Base-by-base conservation (phyloP, 53 echinoderm and acorn worm genomes). In the Astropecten irregularis region DNA sequence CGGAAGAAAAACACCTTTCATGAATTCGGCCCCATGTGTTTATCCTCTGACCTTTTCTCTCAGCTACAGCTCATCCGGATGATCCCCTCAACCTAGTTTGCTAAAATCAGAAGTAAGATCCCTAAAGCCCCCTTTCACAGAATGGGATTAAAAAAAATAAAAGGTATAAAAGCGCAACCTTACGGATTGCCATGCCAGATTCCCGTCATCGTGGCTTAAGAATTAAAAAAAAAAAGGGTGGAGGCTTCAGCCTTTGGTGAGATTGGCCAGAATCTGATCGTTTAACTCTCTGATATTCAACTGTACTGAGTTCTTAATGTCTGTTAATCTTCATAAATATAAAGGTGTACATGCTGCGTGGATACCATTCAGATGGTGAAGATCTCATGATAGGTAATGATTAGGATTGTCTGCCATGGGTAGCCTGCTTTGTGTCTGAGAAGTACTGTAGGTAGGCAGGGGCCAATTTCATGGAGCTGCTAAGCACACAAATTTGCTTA, bases 21-120 rank as follows among this genome's bases (percentile, higher is more conserved):
- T n/a, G n/a, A n/a, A n/a, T n/a, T 42, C 11, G 42, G 42, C 42
- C 42, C 42, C 42, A 42, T 42, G 52, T 73, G 73, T 73, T 73
- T 73, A 33, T 73, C 73, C 73, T 38, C 47, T 51, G 73, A 73
- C 53, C 73, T 54, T 53, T 73, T 73, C 73, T 73, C 51, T 73
- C 73, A 53, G 53, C 31, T 23, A 51, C 39, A 51, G 71, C 50
- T 71, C 31, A 71, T 71, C 71, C 19, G 51, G 73, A 73, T 73
- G 34, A 73, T 73, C 73, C 54, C 53, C 52, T 27, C 49, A 71
- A 71, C n/a, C 30, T 22, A 29, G 51, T 16, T 40, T 49, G 71
- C 49, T 51, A 54, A n/a, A 34, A 53, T 51, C 34, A 54, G 31
- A 8, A 11, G 21, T 9, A 31, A 73, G 73, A 47, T 35, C 6